Percentiles rank a stretch among this genome's conserved stretches.
phyloP scores from a whole-genome alignment of 2,797 vertebrate species.

The Xyrichtys novacula region DNA sequence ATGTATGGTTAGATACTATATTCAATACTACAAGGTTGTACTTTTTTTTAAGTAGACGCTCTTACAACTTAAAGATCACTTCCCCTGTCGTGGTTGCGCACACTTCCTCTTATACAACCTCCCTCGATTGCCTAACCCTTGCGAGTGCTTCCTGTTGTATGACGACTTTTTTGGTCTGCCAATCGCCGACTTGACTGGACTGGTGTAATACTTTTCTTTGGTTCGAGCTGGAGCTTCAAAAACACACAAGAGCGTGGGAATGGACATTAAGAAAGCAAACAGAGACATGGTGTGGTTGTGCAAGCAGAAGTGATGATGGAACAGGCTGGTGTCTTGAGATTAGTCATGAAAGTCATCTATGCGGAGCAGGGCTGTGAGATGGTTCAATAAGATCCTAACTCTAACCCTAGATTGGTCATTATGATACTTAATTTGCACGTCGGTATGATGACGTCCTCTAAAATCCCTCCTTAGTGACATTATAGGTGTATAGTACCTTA shows the following conservation, averaged over 20 bases:
- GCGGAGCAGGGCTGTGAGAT: too few relatives aligned
- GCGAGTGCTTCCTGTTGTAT: constrained; percentile 49
- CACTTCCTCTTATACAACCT: constrained; percentile 50
- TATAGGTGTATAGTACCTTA: too few relatives aligned
- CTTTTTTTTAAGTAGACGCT: constrained; percentile 6
- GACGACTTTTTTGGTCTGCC: constrained; percentile 23
- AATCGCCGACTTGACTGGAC: neutral
- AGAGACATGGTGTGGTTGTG: neutral
- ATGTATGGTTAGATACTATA: constrained; percentile 6
- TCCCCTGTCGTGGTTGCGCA: constrained; percentile 61
- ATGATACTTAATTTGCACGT: too few relatives aligned
- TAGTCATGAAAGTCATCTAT: too few relatives aligned
- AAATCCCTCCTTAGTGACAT: too few relatives aligned
- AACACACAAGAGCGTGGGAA: neutral
- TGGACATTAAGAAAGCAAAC: neutral
- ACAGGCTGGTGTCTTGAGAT: too few relatives aligned
- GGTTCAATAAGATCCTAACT: too few relatives aligned
- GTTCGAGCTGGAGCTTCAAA: neutral
- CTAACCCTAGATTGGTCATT: too few relatives aligned
- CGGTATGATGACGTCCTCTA: too few relatives aligned
- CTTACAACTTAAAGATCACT: constrained; percentile 43
- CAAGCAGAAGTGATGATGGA: neutral
- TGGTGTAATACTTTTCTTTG: neutral
- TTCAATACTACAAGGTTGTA: neutral
- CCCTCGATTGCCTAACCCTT: constrained; percentile 46